Evolutionary conservation across 2,888 invertebrate species (phyloP), one percentile per base, ranked within the genome.

Genomic region (Cephus nigrinus): DNA sequence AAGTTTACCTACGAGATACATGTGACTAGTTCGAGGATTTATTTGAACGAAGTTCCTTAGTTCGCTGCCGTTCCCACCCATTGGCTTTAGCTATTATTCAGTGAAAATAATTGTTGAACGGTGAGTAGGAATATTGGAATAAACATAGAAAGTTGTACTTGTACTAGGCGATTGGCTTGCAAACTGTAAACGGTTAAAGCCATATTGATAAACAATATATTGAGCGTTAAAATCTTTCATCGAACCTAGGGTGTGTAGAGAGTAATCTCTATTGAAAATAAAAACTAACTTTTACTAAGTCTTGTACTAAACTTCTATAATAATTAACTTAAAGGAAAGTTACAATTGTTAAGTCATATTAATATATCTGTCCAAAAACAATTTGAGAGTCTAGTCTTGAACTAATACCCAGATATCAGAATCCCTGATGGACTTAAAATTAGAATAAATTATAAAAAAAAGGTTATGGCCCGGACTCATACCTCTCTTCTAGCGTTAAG

Each of bases 21-120:
- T 23, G 78, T 84, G 84, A 84, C 84, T 84, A 84, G 84, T 84
- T 84, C 82, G 81, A 78, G 79, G 81, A 84, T 81, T 83, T 81
- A 81, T 78, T 32, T 31, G 71, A 71, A 71, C 71, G 1, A 32
- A 55, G 55, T 55, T 55, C 23, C 23, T 55, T 55, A 55, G 23
- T 55, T 23, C 23, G 23, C 55, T 55, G 55, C 23, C 55, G 23
- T 55, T 23, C 9, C 23, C 23, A 55, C 55, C 55, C 55, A 55
- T 55, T 23, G 55, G 55, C 55, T 55, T 23, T 55, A 55, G 9
- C 9, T 55, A 55, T 55, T 23, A 23, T 55, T 55, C 23, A 55
- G 23, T 23, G 55, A 55, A 55, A 55, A 55, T 0, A 55, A 55
- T 55, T 23, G 55, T 55, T 55, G 55, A 55, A 55, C 23, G 9